Evolutionary conservation across 2,888 invertebrate genomes (phyloP).

Genomic region (Nymphalis c-album): DNA sequence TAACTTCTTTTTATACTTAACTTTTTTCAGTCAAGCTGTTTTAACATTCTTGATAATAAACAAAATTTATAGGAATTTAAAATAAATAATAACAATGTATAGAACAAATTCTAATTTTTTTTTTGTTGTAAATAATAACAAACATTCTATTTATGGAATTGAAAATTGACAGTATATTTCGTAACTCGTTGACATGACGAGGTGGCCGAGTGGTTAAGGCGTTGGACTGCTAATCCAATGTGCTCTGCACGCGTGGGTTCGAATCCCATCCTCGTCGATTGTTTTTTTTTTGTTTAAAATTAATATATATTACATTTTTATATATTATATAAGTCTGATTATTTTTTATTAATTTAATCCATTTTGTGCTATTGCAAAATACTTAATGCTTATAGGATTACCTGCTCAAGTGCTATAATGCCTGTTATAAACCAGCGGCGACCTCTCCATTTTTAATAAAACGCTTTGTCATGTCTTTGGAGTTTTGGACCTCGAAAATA

Average conservation of each 20-base stretch:
- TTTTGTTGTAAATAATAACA: neutral
- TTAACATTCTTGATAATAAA: too few relatives aligned
- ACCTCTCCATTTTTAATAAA: too few relatives aligned
- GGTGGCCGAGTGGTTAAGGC: conserved; percentile 83
- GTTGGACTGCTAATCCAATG: conserved; percentile 78
- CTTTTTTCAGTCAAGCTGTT: too few relatives aligned
- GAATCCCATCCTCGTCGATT: conserved; percentile 89
- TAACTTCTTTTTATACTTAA: too few relatives aligned
- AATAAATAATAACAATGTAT: too few relatives aligned
- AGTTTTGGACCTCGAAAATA: too few relatives aligned
- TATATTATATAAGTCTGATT: neutral
- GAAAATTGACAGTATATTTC: conserved; percentile 18
- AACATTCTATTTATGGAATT: neutral
- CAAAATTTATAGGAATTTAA: too few relatives aligned
- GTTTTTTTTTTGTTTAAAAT: conserved; percentile 38
- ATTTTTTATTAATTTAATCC: conserved; percentile 40
- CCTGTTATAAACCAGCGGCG: too few relatives aligned
- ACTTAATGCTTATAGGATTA: too few relatives aligned
- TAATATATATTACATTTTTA: neutral
- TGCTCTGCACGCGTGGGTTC: conserved; percentile 91
- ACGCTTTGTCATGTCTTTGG: too few relatives aligned
- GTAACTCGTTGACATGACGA: conserved; percentile 55
- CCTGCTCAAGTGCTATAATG: too few relatives aligned
- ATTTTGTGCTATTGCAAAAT: neutral
- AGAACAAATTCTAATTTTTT: too few relatives aligned